Base-by-base conservation (phyloP, 2,797 vertebrate species). In the Scarus forsteni region DNA sequence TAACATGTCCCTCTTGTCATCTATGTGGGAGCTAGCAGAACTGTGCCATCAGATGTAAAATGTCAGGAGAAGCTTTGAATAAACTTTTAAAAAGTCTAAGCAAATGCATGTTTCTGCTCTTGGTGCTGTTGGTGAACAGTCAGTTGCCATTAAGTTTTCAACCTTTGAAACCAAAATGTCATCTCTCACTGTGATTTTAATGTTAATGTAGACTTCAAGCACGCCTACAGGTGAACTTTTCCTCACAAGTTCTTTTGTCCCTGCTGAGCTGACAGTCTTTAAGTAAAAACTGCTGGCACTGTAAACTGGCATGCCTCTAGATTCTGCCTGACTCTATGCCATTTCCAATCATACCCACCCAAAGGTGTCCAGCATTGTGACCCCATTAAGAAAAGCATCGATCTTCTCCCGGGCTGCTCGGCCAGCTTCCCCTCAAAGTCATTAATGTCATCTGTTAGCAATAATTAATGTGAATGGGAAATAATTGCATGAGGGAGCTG, bases 391-490 rank as follows among this genome's bases (percentile, higher is more conserved):
- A 94, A 90, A 6, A 90, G 80, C 84, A 94, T 91, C 91, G 94
- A 96, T 95, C 92, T 79, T 81, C 80, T 75, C 84, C 91, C 87
- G 89, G 86, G 88, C 91, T 89, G 86, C 85, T 80, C 83, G 83
- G 88, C 90, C 89, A 90, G 86, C 92, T 94, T 94, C 92, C 93
- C 92, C 92, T 96, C 93, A 96, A 97, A 97, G 96, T 97, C 95
- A 95, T 97, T 95, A 96, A 93, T 94, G 94, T 96, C 95, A 96
- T 96, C 95, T 96, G 95, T 95, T 96, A 95, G 94, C 92, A 94
- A 96, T 96, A 97, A 97, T 97, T 96, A 96, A 96, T 94, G 92
- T 92, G 96, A 97, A 96, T 94, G 88, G 90, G 93, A 96, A 96
- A 96, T 97, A 97, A 98, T 97, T 97, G 95, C 96, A 94, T 95